Base-by-base conservation (phyloP, 2,113 vertebrate genomes). In the Tragelaphus scriptus region DNA sequence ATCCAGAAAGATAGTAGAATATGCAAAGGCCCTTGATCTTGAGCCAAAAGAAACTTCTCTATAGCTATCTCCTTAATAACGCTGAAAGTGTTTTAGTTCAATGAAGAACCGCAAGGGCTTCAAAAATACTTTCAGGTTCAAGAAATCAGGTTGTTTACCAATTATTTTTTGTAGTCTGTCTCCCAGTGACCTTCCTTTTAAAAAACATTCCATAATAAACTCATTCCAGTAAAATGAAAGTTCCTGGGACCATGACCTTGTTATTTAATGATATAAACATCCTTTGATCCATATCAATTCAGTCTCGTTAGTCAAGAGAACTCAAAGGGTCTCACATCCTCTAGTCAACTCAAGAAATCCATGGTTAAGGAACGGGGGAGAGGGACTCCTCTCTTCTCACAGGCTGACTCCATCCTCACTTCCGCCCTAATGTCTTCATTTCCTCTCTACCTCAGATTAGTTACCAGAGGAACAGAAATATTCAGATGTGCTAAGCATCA, bases 301-400 rank as follows among this genome's bases (percentile, higher is more conserved):
- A 28, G 8, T 36, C 7, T 92, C 5, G 3, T 32, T 32, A 23
- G 28, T 63, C 40, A 90, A 88, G 88, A 85, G 16, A 49, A 56
- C 14, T 21, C 7, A 15, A 21, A 36, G 23, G 15, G 68, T 28
- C 30, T 87, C 30, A 40, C 1, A 21, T 44, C 2, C 2, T 28
- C 3, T 30, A 75, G 30, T 82, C 30, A 56, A 59, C 30, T 68
- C 26, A 49, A 68, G 13, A 86, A n/a, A 77, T 11, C 32, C 25
- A 21, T 0, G 25, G 44, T 19, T 49, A 71, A 5, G 5, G 1
- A 68, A n/a, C 19, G n/a, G 6, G 4, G 13, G 21, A 55, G 12
- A 2, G 2, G 6, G 13, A 3, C 4, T 68, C 28, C 6, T 36
- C 23, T 51, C 30, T 47, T 40, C 25, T 81, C 17, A 28, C 15